Conservation (phyloP, 1,140 invertebrate genomes). For the Trichogramma pretiosum region DNA sequence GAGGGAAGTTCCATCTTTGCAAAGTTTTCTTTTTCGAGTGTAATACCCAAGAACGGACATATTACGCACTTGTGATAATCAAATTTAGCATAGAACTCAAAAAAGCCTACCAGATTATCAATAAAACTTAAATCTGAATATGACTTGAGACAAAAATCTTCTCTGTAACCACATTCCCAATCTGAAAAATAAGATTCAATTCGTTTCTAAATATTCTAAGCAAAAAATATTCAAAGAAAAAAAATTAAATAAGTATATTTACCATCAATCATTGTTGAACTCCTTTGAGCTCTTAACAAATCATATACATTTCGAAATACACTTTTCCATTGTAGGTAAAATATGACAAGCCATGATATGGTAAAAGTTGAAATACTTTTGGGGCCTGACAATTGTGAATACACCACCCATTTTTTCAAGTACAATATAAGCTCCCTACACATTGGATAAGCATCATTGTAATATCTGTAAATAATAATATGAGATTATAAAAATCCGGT, state of each 20-base stretch:
- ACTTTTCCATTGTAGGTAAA: conserved; percentile 23
- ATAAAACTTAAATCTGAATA: conserved; percentile 23
- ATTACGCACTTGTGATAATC: conserved; percentile 40
- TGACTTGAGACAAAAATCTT: not conserved
- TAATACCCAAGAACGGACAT: conserved; percentile 43
- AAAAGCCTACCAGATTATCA: conserved; percentile 43
- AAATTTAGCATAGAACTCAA: conserved; percentile 43
- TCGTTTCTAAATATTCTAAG: not conserved
- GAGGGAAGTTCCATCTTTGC: conserved; percentile 2
- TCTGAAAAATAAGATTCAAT: not conserved
- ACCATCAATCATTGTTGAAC: conserved; percentile 14
- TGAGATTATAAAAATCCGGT: not conserved
- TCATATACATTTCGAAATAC: conserved; percentile 21
- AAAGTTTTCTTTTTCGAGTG: not conserved
- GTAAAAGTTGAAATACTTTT: conserved; percentile 18
- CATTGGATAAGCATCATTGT: conserved; percentile 20
- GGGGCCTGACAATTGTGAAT: conserved; percentile 4
- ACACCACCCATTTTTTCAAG: conserved; percentile 43
- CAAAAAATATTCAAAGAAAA: not conserved
- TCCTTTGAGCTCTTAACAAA: conserved; percentile 18
- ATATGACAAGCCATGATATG: conserved; percentile 23
- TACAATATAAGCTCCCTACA: conserved; percentile 31
- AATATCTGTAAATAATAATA: not conserved
- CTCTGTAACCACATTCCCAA: not conserved
- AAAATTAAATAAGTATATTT: no score